Conservation (phyloP, 1,140 invertebrate genomes). For the Bombus sylvicola region DNA sequence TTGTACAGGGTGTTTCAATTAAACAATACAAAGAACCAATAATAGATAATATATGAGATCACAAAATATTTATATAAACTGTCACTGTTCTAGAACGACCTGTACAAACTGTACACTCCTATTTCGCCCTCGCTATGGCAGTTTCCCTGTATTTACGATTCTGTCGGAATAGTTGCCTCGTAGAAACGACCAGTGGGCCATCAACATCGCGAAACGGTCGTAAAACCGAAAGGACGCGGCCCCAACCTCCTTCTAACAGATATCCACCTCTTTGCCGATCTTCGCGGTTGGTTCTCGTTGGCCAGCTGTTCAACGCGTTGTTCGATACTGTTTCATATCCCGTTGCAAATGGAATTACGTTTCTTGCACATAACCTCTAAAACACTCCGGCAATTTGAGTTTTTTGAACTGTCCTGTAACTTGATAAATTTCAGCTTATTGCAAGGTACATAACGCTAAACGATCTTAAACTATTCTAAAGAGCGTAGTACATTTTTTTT, state of each 20-base stretch:
- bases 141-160: slow-evolving; percentile 54
- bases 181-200: slow-evolving; percentile 16
- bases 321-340: slow-evolving; percentile 16
- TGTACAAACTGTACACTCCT: not conserved
- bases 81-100: not conserved
- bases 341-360: not conserved
- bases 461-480: too few relatives aligned
- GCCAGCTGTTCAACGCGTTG: not conserved
- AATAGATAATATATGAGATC: too few relatives aligned
- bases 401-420: not conserved
- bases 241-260: slow-evolving; percentile 44
- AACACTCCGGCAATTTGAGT: not conserved
- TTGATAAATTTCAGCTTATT: not conserved
- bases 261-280: slow-evolving; percentile 2
- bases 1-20: too few relatives aligned
- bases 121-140: not conserved
- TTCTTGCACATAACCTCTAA: not conserved
- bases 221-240: slow-evolving; percentile 46
- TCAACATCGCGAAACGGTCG: slow-evolving; percentile 33
- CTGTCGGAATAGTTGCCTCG: not conserved
- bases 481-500: not conserved
- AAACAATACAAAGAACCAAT: too few relatives aligned
- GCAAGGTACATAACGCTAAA: too few relatives aligned
- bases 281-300: not conserved
- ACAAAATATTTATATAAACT: too few relatives aligned